Evolutionary conservation across 2,888 invertebrate genomes (phyloP).

Genomic region (Caenorhabditis becei): DNA sequence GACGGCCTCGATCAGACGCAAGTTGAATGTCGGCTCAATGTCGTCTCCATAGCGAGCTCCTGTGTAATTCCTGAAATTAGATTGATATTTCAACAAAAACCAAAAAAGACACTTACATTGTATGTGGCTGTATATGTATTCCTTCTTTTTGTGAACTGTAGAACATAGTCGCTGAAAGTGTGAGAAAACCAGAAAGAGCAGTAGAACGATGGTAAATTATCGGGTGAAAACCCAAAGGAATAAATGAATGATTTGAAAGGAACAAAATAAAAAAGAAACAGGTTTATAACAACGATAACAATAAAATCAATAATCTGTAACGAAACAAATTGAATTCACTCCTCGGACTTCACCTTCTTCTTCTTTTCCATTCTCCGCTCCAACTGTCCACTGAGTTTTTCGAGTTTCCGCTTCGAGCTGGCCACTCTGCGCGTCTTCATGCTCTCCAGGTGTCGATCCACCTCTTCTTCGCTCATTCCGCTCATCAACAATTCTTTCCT

Average conservation of each 20-base stretch:
- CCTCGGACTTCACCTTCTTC: conserved; percentile 27
- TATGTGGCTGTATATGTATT: background rate
- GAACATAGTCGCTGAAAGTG: background rate
- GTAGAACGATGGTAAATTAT: background rate
- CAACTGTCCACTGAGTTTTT: conserved; percentile 38
- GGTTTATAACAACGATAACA: conserved; percentile 18
- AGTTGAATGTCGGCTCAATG: conserved; percentile 75
- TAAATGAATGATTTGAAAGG: background rate
- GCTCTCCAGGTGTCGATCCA: conserved; percentile 47
- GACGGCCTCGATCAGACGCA: conserved; percentile 77
- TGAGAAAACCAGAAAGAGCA: background rate
- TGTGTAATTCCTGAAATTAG: conserved; percentile 7
- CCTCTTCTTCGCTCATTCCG: conserved; percentile 75
- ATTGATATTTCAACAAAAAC: background rate
- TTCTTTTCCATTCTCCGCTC: conserved; percentile 17
- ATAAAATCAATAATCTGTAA: conserved; percentile 10
- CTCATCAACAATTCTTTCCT: conserved; percentile 90
- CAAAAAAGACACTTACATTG: background rate
- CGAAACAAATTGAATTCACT: background rate
- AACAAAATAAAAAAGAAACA: conserved; percentile 9
- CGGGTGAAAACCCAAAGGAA: background rate
- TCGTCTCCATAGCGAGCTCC: conserved; percentile 25
- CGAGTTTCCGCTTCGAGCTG: conserved; percentile 48
- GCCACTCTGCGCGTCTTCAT: conserved; percentile 37
- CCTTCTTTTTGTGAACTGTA: background rate